These are phyloP conservation scores for Mesoclemmys tuberculata DNA, from an alignment of 2,113 vertebrate species.

Conservation along the genomic window DNA sequence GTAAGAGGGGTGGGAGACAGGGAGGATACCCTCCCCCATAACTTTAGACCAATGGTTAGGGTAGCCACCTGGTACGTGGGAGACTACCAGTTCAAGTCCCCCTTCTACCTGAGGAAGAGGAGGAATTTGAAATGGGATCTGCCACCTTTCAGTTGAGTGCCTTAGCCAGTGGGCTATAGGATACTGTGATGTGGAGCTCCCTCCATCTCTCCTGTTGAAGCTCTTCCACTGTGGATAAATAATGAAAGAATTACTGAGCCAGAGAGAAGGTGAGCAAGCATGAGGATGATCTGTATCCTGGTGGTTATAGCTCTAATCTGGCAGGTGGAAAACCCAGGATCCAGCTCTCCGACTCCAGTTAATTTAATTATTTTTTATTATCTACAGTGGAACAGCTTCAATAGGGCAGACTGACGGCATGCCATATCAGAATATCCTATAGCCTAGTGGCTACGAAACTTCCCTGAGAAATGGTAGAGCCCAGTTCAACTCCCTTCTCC, in stretches of 20 bases:
- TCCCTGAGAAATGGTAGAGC: background rate
- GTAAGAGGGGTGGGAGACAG: background rate
- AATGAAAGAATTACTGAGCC: background rate
- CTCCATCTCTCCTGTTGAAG: background rate
- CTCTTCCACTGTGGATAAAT: background rate
- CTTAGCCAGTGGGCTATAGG: background rate
- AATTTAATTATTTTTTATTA: background rate
- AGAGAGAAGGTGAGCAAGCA: background rate
- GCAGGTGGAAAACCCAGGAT: background rate
- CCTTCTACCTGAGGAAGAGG: background rate
- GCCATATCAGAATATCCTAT: background rate
- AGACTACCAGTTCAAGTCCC: background rate
- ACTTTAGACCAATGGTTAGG: background rate
- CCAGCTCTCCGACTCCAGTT: background rate
- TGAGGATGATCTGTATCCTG: background rate
- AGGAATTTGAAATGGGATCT: background rate
- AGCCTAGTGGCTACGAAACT: background rate
- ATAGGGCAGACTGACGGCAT: background rate
- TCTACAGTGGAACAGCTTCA: background rate
- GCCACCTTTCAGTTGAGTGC: background rate
- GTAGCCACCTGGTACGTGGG: background rate
- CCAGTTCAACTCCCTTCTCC: background rate
- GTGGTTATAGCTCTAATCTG: background rate
- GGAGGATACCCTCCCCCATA: background rate
- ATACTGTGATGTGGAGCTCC: background rate